Evolutionary conservation across 2,113 vertebrate species (phyloP).

Genomic region (Heterochromis multidens): DNA sequence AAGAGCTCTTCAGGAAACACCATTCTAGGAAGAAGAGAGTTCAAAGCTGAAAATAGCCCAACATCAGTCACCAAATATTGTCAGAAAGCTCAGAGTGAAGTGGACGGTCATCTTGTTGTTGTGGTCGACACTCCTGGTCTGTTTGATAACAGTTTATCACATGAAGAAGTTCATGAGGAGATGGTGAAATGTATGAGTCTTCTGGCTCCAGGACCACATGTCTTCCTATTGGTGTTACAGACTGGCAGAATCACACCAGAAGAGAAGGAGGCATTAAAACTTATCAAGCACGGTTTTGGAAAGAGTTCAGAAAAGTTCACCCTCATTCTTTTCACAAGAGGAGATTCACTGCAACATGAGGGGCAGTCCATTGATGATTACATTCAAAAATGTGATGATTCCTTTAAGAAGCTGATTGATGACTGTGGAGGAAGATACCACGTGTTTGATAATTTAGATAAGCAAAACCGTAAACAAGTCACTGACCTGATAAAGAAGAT

Average conservation of each 20-base stretch:
- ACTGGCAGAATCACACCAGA: neutral
- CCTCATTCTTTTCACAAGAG: neutral
- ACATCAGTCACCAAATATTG: rapidly evolving
- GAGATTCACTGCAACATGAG: neutral
- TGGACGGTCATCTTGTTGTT: rapidly evolving
- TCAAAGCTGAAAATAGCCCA: neutral
- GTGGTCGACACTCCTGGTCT: neutral
- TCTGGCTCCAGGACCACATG: neutral
- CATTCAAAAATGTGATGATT: neutral
- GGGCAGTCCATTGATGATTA: rapidly evolving
- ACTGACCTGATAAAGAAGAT: neutral
- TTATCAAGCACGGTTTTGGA: neutral
- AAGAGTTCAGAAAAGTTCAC: neutral
- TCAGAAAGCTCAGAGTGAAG: rapidly evolving
- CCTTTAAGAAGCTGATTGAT: neutral
- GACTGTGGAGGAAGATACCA: rapidly evolving
- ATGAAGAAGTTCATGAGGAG: neutral
- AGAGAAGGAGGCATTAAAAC: rapidly evolving
- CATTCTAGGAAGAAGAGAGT: rapidly evolving
- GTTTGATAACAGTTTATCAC: neutral
- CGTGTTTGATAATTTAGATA: rapidly evolving
- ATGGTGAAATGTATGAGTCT: rapidly evolving
- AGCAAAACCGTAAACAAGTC: rapidly evolving
- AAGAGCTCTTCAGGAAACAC: neutral
- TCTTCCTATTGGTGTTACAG: neutral